A percentile compares a stretch with the other conserved stretches of the same genome.
Conservation (phyloP, 2,113 vertebrate species). For the Ctenodactylus gundi region DNA sequence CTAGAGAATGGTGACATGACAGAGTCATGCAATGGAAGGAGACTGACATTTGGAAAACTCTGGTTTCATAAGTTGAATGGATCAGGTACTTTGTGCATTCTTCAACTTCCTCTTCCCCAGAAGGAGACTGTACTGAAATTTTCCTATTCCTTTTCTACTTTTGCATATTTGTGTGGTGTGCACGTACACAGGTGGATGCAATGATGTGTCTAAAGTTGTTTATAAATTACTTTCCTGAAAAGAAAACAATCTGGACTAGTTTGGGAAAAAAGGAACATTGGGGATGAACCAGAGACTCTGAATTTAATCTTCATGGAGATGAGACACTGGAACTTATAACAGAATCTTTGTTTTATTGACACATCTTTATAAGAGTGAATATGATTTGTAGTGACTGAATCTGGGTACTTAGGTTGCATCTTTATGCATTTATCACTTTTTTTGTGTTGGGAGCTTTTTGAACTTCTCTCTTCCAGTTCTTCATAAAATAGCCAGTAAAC, state of each 20-base stretch:
- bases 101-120: not conserved
- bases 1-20: not conserved
- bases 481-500: not conserved
- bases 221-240: not conserved
- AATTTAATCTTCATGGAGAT: not conserved
- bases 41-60: not conserved
- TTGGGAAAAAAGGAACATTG: not conserved
- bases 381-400: not conserved
- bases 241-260: not conserved
- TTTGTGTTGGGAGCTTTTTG: not conserved
- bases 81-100: not conserved
- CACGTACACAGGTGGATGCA: accelerated
- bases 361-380: no score
- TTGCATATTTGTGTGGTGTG: not conserved
- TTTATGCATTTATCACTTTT: not conserved
- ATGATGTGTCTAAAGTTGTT: not conserved
- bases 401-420: not conserved
- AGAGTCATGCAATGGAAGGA: not conserved
- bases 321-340: not conserved
- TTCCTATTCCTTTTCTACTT: not conserved
- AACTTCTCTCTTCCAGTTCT: not conserved
- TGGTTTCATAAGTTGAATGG: not conserved
- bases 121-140: not conserved
- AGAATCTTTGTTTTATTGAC: not conserved
- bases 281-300: not conserved